phyloP scores from a whole-genome alignment of 2,113 vertebrate genomes.

The Passer montanus region DNA sequence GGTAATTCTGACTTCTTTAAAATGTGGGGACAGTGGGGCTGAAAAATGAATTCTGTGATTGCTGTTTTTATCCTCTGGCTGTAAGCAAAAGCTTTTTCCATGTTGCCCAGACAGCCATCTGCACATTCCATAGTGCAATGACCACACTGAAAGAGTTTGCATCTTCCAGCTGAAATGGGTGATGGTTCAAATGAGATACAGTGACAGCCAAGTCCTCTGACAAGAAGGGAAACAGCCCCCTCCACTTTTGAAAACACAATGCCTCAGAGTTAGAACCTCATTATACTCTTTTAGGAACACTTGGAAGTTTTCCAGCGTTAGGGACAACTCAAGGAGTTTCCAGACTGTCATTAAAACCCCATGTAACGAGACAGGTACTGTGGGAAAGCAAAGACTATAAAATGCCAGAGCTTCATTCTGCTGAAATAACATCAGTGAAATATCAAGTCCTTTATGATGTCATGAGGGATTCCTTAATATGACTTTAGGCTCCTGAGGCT shows the following conservation, averaged over 20 bases:
- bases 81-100: background rate
- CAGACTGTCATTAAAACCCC: background rate
- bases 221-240: background rate
- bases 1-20: background rate
- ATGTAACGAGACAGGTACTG: background rate
- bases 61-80: background rate
- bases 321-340: background rate
- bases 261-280: background rate
- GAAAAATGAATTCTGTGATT: background rate
- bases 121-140: background rate
- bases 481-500: background rate
- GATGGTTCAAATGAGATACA: background rate
- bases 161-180: background rate
- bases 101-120: background rate
- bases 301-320: background rate
- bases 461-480: background rate
- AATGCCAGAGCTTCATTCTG: constrained; percentile 73
- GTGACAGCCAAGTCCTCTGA: background rate
- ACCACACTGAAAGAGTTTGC: background rate
- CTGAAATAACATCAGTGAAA: constrained; percentile 77
- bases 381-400: constrained; percentile 70
- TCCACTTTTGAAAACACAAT: background rate
- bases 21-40: background rate
- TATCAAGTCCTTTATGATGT: constrained; percentile 28
- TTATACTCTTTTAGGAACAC: background rate